phyloP scores from a whole-genome alignment of 2,797 vertebrate species.

The Danio jaintianensis region DNA sequence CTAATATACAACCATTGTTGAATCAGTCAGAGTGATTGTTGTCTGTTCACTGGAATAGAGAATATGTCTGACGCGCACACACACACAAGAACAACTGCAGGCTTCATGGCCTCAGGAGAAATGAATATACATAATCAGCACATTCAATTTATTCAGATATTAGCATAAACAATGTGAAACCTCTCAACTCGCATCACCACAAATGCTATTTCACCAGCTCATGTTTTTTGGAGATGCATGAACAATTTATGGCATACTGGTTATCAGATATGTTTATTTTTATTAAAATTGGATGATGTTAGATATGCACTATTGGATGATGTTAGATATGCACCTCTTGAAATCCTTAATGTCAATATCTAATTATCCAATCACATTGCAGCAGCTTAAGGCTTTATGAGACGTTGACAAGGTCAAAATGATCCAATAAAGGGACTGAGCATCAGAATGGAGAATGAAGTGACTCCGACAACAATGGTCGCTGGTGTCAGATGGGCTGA shows the following conservation, averaged over 20 bases:
- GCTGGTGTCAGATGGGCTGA: too few relatives aligned
- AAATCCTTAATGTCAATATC: too few relatives aligned
- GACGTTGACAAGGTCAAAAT: too few relatives aligned
- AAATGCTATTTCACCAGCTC: neutral
- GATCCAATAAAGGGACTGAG: too few relatives aligned
- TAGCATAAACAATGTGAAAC: slow-evolving; percentile 32
- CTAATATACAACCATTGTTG: slow-evolving; percentile 27
- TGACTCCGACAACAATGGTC: too few relatives aligned
- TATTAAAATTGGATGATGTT: neutral
- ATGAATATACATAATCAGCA: slow-evolving; percentile 42
- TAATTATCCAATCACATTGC: too few relatives aligned
- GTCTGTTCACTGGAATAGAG: slow-evolving; percentile 15
- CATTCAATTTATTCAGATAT: slow-evolving; percentile 30
- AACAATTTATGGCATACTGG: neutral
- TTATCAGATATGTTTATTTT: neutral
- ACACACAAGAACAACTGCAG: slow-evolving; percentile 1
- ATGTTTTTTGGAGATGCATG: neutral
- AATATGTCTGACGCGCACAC: slow-evolving; percentile 15
- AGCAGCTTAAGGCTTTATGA: too few relatives aligned
- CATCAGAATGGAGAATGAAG: too few relatives aligned
- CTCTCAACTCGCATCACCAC: slow-evolving; percentile 17
- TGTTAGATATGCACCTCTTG: too few relatives aligned
- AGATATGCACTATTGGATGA: neutral
- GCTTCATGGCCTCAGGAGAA: slow-evolving; percentile 12
- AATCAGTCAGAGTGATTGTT: slow-evolving; percentile 4